A percentile compares a stretch with the other conserved stretches of the same genome.
These are phyloP conservation scores for Trematocara marginatum DNA, from an alignment of 2,113 vertebrate genomes.

Conservation along the genomic window DNA sequence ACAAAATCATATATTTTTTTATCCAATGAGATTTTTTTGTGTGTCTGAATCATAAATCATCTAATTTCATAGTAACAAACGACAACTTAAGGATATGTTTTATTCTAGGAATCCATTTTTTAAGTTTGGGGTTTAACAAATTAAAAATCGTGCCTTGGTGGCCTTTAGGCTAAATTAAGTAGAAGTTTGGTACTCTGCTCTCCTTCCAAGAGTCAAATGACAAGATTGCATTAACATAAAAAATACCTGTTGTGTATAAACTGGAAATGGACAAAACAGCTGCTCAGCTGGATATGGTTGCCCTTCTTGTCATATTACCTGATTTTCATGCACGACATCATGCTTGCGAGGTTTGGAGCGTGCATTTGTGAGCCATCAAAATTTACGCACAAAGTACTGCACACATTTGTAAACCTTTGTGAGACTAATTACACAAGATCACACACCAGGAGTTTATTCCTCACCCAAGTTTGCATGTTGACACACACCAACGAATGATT, in stretches of 20 bases:
- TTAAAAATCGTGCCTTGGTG: background rate
- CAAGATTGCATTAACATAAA: background rate
- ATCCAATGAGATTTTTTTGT: background rate
- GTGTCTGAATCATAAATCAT: background rate
- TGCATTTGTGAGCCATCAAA: background rate
- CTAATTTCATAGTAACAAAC: background rate
- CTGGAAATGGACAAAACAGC: background rate
- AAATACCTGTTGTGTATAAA: background rate
- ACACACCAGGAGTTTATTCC: background rate
- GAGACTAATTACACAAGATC: background rate
- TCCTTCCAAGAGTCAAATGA: background rate
- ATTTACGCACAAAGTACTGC: background rate
- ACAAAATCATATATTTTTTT: background rate
- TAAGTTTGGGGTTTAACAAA: background rate
- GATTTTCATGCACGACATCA: background rate
- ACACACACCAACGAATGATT: background rate
- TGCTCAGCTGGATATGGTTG: background rate
- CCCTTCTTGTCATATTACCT: background rate
- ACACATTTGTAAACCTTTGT: background rate
- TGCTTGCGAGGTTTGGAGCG: background rate
- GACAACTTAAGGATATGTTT: background rate
- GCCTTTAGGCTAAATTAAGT: background rate
- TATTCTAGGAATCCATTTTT: background rate
- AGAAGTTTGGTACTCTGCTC: background rate
- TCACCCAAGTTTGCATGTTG: background rate